Evolutionary conservation across 1,140 invertebrate genomes (phyloP).

Genomic region (Drosophila aff.): DNA sequence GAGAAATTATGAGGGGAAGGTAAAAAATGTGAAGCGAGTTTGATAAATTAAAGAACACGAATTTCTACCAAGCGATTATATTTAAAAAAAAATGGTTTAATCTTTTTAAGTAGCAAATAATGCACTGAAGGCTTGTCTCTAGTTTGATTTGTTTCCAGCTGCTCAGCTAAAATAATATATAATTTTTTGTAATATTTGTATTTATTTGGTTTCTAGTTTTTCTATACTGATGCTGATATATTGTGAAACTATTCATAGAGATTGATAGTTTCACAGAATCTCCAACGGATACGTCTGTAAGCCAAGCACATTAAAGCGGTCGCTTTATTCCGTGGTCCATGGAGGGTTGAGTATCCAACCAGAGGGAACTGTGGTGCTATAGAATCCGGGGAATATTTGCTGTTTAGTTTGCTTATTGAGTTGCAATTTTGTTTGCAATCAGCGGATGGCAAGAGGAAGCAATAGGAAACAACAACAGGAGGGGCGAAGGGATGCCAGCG

Average conservation of each 20-base stretch:
- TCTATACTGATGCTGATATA: neutral
- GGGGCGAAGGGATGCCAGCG: neutral
- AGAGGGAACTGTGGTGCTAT: slow-evolving; percentile 10
- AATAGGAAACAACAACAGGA: slow-evolving; percentile 45
- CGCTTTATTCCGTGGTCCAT: slow-evolving; percentile 37
- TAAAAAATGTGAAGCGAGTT: neutral
- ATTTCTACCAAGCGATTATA: neutral
- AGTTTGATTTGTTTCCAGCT: neutral
- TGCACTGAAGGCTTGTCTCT: neutral
- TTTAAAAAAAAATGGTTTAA: neutral
- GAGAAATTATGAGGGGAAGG: neutral
- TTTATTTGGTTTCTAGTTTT: neutral
- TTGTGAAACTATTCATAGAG: too few species aligned
- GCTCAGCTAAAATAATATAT: neutral
- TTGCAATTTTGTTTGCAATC: slow-evolving; percentile 80
- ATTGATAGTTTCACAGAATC: neutral
- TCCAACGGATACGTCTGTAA: neutral
- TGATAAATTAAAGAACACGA: neutral
- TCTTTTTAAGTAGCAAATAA: neutral
- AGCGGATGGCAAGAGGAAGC: slow-evolving; percentile 53
- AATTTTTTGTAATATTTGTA: neutral
- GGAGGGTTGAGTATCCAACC: neutral
- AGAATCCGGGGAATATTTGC: slow-evolving; percentile 55
- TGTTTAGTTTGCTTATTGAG: slow-evolving; percentile 78
- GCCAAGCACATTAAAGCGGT: slow-evolving; percentile 41